A percentile compares a stretch with the other conserved stretches of the same genome.
Evolutionary conservation across 2,888 invertebrate species (phyloP).

Genomic region (Lydus trimaculatus): DNA sequence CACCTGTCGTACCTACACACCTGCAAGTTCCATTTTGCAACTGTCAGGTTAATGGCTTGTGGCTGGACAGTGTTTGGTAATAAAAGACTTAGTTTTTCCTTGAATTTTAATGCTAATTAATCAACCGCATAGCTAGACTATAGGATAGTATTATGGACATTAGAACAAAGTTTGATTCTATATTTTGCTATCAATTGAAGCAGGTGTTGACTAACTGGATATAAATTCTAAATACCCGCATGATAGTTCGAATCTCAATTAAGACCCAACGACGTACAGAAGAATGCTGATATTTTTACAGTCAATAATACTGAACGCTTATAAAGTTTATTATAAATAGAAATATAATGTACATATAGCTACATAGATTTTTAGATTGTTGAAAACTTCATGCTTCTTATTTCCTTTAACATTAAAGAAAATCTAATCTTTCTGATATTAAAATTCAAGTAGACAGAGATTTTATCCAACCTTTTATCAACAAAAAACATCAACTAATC

Average conservation of each 20-base stretch:
- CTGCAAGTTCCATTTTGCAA: conserved; percentile 29
- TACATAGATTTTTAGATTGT: too few species aligned
- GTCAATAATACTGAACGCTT: background rate
- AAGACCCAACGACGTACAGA: background rate
- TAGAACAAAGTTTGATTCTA: background rate
- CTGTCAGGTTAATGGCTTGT: conserved; percentile 26
- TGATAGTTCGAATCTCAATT: background rate
- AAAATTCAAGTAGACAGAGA: too few species aligned
- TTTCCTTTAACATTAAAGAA: too few species aligned
- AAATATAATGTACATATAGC: too few species aligned
- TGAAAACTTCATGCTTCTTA: too few species aligned
- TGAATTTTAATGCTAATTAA: background rate
- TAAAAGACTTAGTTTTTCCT: background rate
- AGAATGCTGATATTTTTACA: background rate
- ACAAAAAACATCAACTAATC: too few species aligned
- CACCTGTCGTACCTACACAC: conserved; percentile 29
- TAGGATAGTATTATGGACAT: background rate
- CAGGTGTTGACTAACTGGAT: background rate
- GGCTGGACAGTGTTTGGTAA: background rate
- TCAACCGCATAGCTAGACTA: background rate
- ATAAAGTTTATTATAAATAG: too few species aligned
- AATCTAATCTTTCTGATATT: too few species aligned
- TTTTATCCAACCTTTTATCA: too few species aligned
- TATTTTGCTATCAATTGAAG: background rate
- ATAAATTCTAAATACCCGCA: background rate